Percentiles rank a stretch among this genome's conserved stretches.
phyloP scores from a whole-genome alignment of 2,797 vertebrate species.

The Takifugu ocellatus region DNA sequence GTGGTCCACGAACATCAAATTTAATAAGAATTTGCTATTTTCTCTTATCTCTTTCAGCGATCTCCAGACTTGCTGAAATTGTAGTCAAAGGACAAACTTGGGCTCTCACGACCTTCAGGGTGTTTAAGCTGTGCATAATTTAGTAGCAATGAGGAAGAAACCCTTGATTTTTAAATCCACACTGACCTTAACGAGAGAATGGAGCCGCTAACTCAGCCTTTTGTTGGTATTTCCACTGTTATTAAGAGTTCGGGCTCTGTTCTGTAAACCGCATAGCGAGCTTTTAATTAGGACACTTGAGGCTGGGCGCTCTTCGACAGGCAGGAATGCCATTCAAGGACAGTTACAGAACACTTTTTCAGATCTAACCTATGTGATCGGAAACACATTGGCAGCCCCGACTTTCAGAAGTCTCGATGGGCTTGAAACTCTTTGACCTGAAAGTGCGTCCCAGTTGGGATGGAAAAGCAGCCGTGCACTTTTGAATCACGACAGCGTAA shows the following conservation, averaged over 20 bases:
- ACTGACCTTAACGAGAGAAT: conserved; percentile 59
- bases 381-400: conserved; percentile 23
- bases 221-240: conserved; percentile 62
- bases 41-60: conserved; percentile 2
- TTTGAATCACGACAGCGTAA: conserved; percentile 6
- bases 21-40: conserved; percentile 1
- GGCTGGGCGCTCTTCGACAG: conserved; percentile 53
- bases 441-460: background rate
- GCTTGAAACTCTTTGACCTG: background rate
- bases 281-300: conserved; percentile 70
- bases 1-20: too few species aligned
- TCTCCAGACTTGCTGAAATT: conserved; percentile 22
- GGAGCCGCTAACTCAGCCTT: conserved; percentile 58
- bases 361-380: conserved; percentile 41
- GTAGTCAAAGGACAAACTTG: background rate
- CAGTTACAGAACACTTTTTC: conserved; percentile 49
- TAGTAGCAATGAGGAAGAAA: conserved; percentile 62
- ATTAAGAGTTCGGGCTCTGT: conserved; percentile 48
- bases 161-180: conserved; percentile 66
- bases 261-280: conserved; percentile 45
- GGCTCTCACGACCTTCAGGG: conserved; percentile 16
- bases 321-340: conserved; percentile 58
- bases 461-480: background rate
- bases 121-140: conserved; percentile 54
- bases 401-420: conserved; percentile 15